Conservation (phyloP, 1,140 invertebrate genomes). For the Drosophila repleta region DNA sequence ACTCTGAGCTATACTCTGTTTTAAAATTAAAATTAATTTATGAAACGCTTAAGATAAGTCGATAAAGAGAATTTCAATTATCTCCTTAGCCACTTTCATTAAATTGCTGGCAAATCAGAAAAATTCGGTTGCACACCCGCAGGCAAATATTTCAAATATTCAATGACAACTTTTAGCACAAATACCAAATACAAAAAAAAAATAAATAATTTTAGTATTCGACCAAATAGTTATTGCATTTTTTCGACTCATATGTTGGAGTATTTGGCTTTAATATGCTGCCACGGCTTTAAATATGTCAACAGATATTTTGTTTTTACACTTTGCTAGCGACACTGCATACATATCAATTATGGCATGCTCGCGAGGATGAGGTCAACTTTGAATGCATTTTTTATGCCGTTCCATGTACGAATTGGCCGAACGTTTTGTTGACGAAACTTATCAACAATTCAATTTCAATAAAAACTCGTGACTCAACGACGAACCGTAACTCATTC, state of each 20-base stretch:
- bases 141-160: no score
- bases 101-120: no score
- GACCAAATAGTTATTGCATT: neutral
- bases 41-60: no score
- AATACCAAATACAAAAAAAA: neutral
- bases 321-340: conserved; percentile 33
- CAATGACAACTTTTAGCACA: neutral
- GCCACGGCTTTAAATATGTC: neutral
- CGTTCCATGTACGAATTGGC: conserved; percentile 15
- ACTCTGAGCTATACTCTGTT: no score
- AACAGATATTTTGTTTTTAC: neutral
- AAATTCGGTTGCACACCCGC: no score
- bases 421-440: conserved; percentile 75
- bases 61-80: no score
- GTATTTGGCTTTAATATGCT: no score
- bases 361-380: neutral
- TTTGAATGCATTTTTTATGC: conserved; percentile 21
- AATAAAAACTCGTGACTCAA: conserved; percentile 70
- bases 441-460: conserved; percentile 83
- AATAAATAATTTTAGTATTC: no score
- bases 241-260: no score
- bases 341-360: conserved; percentile 65
- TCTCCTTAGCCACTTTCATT: no score
- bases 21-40: no score
- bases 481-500: conserved; percentile 48